A percentile compares a stretch with the other conserved stretches of the same genome.
Conservation (phyloP, 2,113 vertebrate species). For the Vimba vimba region DNA sequence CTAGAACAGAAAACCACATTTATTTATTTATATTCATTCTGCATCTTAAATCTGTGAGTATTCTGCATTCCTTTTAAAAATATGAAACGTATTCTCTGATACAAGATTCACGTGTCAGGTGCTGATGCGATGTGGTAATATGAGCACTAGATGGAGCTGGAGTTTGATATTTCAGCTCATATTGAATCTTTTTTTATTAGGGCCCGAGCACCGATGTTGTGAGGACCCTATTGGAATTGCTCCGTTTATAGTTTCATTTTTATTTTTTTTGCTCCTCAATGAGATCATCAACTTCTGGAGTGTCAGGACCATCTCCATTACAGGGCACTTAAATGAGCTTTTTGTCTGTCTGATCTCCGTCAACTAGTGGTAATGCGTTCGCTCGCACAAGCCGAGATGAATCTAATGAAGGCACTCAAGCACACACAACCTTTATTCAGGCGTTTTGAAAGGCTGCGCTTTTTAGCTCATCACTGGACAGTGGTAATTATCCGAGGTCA, state of each 20-base stretch:
- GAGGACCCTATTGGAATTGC: too few relatives aligned
- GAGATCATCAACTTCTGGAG: slow-evolving; percentile 41
- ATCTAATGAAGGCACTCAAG: slow-evolving; percentile 57
- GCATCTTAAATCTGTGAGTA: neutral
- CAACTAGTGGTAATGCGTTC: slow-evolving; percentile 46
- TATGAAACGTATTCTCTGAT: too few relatives aligned
- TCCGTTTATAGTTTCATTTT: too few relatives aligned
- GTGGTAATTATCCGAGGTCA: slow-evolving; percentile 56
- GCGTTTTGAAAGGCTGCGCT: slow-evolving; percentile 34
- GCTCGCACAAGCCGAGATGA: slow-evolving; percentile 48
- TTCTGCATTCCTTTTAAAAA: neutral
- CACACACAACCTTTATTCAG: slow-evolving; percentile 56
- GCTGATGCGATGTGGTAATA: slow-evolving; percentile 15
- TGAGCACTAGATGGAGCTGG: slow-evolving; percentile 55
- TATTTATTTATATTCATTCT: neutral
- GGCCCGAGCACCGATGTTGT: too few relatives aligned
- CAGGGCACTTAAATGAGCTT: slow-evolving; percentile 54
- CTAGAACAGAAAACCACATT: neutral
- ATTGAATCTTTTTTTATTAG: neutral
- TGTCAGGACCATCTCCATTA: slow-evolving; percentile 40
- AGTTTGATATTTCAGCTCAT: slow-evolving; percentile 41
- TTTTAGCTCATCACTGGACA: slow-evolving; percentile 52
- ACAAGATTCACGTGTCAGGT: neutral
- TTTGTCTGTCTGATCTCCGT: slow-evolving; percentile 56
- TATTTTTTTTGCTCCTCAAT: neutral